Conservation (phyloP, 2,113 vertebrate species). For the Leptobrachium ailaonicum region DNA sequence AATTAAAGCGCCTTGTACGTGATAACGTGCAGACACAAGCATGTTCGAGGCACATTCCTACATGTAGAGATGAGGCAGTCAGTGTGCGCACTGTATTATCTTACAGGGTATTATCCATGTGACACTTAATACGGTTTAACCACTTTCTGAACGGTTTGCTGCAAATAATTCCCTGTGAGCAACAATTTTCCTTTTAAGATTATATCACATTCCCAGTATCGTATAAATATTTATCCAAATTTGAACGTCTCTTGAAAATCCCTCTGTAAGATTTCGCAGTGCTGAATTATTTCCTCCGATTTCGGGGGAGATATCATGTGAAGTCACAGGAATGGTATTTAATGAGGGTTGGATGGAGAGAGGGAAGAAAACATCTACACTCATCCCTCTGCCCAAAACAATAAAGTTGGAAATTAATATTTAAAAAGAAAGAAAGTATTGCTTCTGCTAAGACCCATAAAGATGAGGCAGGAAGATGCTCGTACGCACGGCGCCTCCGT, state of each 20-base stretch:
- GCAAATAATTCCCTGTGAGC: not conserved
- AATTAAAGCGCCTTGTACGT: too few relatives aligned
- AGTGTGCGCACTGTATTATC: not conserved
- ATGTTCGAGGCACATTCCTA: not conserved
- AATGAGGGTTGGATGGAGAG: not conserved
- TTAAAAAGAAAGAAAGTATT: too few relatives aligned
- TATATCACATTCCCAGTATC: slow-evolving; percentile 29
- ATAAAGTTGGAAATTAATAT: too few relatives aligned
- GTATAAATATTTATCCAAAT: slow-evolving; percentile 30
- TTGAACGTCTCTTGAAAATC: slow-evolving; percentile 24
- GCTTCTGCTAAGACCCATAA: too few relatives aligned
- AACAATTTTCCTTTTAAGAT: slow-evolving; percentile 10
- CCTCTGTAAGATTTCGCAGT: not conserved
- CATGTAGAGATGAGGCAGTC: not conserved
- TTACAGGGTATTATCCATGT: not conserved
- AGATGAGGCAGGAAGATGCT: too few relatives aligned
- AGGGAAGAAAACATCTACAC: too few relatives aligned
- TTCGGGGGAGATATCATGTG: not conserved
- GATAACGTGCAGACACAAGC: too few relatives aligned
- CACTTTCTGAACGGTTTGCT: too few relatives aligned
- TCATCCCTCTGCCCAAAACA: too few relatives aligned
- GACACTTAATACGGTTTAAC: too few relatives aligned
- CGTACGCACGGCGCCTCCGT: too few relatives aligned
- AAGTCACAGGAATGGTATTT: not conserved
- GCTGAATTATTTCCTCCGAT: not conserved